Evolutionary conservation across 2,113 vertebrate genomes (phyloP), one percentile per base, ranked within the genome.

Genomic region (Actinemys pallida): DNA sequence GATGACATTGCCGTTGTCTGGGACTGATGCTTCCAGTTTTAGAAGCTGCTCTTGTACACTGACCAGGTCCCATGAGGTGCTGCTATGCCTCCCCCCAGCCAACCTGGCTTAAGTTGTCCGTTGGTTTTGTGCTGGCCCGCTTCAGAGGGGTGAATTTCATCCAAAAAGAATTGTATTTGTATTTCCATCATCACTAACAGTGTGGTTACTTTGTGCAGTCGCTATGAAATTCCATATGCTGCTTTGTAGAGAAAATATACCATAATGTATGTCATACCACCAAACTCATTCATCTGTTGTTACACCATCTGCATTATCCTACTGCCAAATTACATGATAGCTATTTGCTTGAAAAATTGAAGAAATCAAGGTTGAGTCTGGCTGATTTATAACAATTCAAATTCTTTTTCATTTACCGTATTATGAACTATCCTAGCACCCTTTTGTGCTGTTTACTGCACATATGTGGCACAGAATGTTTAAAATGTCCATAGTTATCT

Each of bases 151-250:
- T 39, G n/a, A n/a, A 72, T 39, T 72, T 72, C 69, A 39, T 19
- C n/a, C n/a, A 9, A 39, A 39, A 9, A 39, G 2, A 31, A 0
- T 3, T 54, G 82, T 62, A 0, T 57, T 69, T 42, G 1, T 0
- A 84, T 92, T 92, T 93, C 39, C 11, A 84, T 7, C 80, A 47
- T 87, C 39, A 86, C 7, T 39, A 53, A 35, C 22, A 29, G 1
- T 3, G 29, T 39, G 13, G 20, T 53, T 39, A 22, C n/a, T 2
- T 1, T 62, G 3, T 76, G 8, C 2, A 35, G 5, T 82, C 50
- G 12, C 35, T 79, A 3, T n/a, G 7, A 80, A 93, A 82, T 84
- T 25, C 1, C 5, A 1, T 53, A 56, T 10, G 49, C 56, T 42
- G 86, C 45, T 84, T 82, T 84, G n/a, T 57, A 94, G 88, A 57